These are phyloP conservation scores for Dolichopus griseipennis DNA, from an alignment of 2,888 invertebrate species.

Conservation along the genomic window DNA sequence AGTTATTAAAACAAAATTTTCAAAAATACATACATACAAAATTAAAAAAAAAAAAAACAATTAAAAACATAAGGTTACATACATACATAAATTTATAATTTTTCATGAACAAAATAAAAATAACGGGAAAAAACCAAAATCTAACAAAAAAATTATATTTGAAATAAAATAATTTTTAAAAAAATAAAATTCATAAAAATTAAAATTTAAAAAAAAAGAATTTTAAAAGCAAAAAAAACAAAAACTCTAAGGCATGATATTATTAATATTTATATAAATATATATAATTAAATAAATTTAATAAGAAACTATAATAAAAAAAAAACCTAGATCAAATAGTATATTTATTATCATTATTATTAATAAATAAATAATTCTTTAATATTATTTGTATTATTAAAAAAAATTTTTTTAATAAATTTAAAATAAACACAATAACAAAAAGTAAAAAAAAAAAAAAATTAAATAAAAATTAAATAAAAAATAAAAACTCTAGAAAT, in stretches of 20 bases:
- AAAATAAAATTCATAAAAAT: no score
- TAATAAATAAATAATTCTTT: no score
- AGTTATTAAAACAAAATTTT: constrained; percentile 37
- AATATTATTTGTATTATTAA: no score
- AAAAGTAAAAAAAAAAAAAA: background rate
- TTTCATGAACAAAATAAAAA: background rate
- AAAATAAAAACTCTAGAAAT: background rate
- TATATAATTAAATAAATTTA: background rate
- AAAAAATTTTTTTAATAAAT: no score
- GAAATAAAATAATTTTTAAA: background rate
- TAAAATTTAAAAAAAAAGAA: no score
- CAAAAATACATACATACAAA: background rate
- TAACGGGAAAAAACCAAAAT: no score
- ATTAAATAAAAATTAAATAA: background rate
- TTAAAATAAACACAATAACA: no score
- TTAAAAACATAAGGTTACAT: no score
- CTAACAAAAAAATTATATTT: background rate
- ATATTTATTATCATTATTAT: background rate
- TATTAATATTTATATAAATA: background rate
- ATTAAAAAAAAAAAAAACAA: no score
- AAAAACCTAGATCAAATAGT: background rate
- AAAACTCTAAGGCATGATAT: background rate
- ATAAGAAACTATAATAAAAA: background rate
- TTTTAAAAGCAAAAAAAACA: background rate
- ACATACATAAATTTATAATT: background rate